These are phyloP conservation scores for Vesta saturnalis DNA, from an alignment of 2,888 invertebrate genomes.

Conservation along the genomic window DNA sequence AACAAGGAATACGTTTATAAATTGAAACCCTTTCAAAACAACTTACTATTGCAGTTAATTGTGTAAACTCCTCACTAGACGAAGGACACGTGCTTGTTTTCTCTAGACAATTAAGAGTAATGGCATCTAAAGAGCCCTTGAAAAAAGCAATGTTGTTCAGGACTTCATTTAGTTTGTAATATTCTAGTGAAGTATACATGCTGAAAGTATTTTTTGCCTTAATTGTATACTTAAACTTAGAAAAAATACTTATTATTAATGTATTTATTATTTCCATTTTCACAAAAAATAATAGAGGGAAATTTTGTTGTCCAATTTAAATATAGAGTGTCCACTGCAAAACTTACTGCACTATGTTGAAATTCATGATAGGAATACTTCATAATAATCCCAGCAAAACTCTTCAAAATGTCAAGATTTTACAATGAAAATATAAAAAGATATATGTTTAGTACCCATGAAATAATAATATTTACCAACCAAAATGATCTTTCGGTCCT, in stretches of 20 bases:
- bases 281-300: constrained; percentile 74
- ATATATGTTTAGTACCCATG: constrained; percentile 59
- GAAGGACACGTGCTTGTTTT: neutral
- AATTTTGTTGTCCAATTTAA: constrained; percentile 73
- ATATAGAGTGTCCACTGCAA: constrained; percentile 59
- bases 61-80: constrained; percentile 7
- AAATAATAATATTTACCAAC: constrained; percentile 64
- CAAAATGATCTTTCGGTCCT: constrained; percentile 68
- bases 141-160: constrained; percentile 60
- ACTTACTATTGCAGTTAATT: constrained; percentile 15
- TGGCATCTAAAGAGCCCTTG: constrained; percentile 13
- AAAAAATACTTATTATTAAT: constrained; percentile 30
- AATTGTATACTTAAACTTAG: constrained; percentile 49
- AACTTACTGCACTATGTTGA: constrained; percentile 56
- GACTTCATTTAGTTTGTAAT: constrained; percentile 14
- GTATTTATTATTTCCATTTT: constrained; percentile 51
- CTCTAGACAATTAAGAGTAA: constrained; percentile 1
- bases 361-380: constrained; percentile 45
- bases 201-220: neutral
- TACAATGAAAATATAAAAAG: neutral
- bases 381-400: constrained; percentile 15
- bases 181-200: constrained; percentile 37
- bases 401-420: constrained; percentile 32
- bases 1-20: neutral
- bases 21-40: neutral